phyloP scores from a whole-genome alignment of 2,888 invertebrate species.

The Campoletis raptor region DNA sequence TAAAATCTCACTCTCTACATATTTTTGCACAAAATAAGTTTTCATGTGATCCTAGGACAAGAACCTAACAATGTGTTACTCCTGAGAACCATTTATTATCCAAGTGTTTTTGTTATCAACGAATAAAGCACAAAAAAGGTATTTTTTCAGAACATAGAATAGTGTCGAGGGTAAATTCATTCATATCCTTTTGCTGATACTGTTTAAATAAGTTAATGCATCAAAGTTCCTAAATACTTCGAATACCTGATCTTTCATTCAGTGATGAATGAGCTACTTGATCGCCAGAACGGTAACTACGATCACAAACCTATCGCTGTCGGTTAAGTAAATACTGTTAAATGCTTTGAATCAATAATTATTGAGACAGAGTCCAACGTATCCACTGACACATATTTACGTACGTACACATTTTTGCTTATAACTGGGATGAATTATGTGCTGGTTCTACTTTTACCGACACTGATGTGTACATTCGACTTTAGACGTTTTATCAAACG shows the following conservation, averaged over 20 bases:
- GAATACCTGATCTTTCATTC: background rate
- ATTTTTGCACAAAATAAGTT: too few species aligned
- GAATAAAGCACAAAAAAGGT: background rate
- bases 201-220: background rate
- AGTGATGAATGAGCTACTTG: background rate
- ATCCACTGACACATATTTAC: background rate
- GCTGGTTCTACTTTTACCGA: background rate
- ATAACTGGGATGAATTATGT: background rate
- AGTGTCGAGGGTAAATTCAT: background rate
- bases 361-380: background rate
- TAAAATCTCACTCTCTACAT: too few species aligned
- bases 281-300: background rate
- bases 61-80: too few species aligned
- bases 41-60: too few species aligned
- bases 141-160: background rate
- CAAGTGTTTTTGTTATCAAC: too few species aligned
- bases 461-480: background rate
- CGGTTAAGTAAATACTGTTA: constrained; percentile 3
- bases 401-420: background rate
- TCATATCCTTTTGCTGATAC: background rate
- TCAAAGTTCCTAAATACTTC: background rate
- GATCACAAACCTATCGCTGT: constrained; percentile 3
- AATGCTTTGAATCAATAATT: background rate
- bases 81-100: too few species aligned
- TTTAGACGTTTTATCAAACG: background rate